phyloP scores from a whole-genome alignment of 1,140 invertebrate genomes.

The Chelonus insularis region DNA sequence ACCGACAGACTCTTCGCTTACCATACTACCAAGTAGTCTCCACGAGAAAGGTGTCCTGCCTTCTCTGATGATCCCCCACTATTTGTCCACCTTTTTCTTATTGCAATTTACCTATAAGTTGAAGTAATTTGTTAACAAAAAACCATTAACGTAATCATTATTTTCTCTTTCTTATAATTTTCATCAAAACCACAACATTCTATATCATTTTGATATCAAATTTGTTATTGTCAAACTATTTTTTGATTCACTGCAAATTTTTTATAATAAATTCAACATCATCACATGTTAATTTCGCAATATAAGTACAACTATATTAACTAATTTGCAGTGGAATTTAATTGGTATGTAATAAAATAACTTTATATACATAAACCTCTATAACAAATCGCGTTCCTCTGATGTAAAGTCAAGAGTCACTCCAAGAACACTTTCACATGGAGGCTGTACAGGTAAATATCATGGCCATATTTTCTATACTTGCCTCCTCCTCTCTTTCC shows the following conservation, averaged over 20 bases:
- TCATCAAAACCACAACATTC: too few relatives aligned
- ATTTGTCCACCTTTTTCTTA: background rate
- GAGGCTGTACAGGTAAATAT: constrained; percentile 33
- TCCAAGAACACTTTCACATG: constrained; percentile 34
- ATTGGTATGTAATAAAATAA: background rate
- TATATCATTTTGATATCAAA: too few relatives aligned
- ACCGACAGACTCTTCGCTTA: constrained; percentile 35
- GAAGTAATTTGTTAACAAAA: too few relatives aligned
- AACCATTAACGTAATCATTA: too few relatives aligned
- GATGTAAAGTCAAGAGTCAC: constrained; percentile 2
- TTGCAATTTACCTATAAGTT: too few relatives aligned
- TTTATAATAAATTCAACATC: too few relatives aligned
- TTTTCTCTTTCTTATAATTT: too few relatives aligned
- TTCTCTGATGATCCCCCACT: constrained; percentile 27
- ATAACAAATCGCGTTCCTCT: constrained; percentile 3
- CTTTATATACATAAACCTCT: background rate
- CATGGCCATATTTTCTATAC: constrained; percentile 35
- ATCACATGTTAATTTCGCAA: too few relatives aligned
- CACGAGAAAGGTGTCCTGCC: constrained; percentile 51
- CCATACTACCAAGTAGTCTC: constrained; percentile 43
- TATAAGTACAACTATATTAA: background rate
- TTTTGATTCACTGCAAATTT: too few relatives aligned
- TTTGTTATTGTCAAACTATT: too few relatives aligned
- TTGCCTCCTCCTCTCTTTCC: constrained; percentile 20
- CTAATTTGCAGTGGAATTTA: background rate